Evolutionary conservation across 2,113 vertebrate species (phyloP), one percentile per base, ranked within the genome.

Genomic region (Silurus meridionalis): DNA sequence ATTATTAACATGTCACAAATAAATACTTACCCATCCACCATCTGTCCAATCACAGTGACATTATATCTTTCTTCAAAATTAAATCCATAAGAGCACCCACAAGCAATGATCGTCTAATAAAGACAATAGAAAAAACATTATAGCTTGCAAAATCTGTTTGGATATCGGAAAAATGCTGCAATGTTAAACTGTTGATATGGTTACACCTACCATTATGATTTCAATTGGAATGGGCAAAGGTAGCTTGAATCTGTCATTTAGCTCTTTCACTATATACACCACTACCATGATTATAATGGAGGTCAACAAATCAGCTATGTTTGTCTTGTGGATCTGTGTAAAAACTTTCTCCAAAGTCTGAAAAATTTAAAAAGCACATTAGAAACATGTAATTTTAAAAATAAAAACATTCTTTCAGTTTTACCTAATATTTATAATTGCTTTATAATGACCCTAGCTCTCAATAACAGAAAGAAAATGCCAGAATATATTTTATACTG

Each of bases 151-250:
- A 79, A 80, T 21, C 55, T 80, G 14, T 19, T 28, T 55, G 13
- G 23, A 53, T 6, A 78, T 55, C 50, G 53, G 74, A 6, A 13
- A 78, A 25, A 78, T 74, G 1, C 71, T 52, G 48, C 19, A 58
- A 19, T 61, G 17, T 23, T 80, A 1, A 80, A 80, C 37, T 57
- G n/a, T 25, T 50, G 17, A 10, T 63, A n/a, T 46, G 21, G 21
- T 11, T 4, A 48, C 13, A 80, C 78, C 97, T 94, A 99, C 98
- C 97, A 98, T 92, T 46, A 99, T 92, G 74, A 99, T 94, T 90
- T 99, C 98, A 3, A 99, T 97, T 0, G 98, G 98, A 74, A 99
- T 97, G 5, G 98, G 97, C 74, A 96, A 90, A 0, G 96, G 97
- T 28, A 99, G 94, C 90, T 96, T 98, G 92, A 90, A 99, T 88